Evolutionary conservation across 2,113 vertebrate genomes (phyloP), one percentile per base, ranked within the genome.

Genomic region (Syrrhaptes paradoxus): DNA sequence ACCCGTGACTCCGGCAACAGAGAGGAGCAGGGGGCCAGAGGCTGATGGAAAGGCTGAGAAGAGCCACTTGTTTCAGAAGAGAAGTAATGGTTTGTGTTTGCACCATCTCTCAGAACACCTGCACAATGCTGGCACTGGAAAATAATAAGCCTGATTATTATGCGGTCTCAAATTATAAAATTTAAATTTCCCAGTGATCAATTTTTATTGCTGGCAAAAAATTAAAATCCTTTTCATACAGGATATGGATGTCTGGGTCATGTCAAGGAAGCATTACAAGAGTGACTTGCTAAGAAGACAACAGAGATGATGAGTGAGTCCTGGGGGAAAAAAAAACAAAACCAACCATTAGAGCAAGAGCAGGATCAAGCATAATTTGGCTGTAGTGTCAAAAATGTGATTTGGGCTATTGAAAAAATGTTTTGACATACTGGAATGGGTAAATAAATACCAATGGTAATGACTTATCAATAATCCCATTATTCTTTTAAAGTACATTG

Each of bases 191-290:
- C 81, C 87, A 57, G 90, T 68, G 85, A 86, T 62, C 25, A 73
- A 9, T 93, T 92, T 97, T 91, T 89, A 95, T 89, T 87, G 83
- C 87, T 90, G 86, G 78, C 54, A 34, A 91, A 79, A 96, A 92
- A 96, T 90, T 88, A 92, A 95, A 95, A 71, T 85, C 57, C 32
- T 87, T 94, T 88, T 91, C 32, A 31, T 79, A 84, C 21, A 67
- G 51, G 66, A 51, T 91, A 24, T 11, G 15, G 49, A 28, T 89
- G 67, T 71, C 45, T 90, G 70, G 80, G 74, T 77, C 57, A 83
- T 45, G 61, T 80, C 72, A 94, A 91, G 65, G 51, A 57, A 88
- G 57, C 55, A 52, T 88, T 34, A 31, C 43, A 74, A 67, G 12
- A 58, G 67, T 73, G 81, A 48, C 63, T 77, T 74, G 71, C 36